Evolutionary conservation across 1,140 invertebrate genomes (phyloP), one percentile per base, ranked within the genome.

Genomic region (Hycleus cichorii): DNA sequence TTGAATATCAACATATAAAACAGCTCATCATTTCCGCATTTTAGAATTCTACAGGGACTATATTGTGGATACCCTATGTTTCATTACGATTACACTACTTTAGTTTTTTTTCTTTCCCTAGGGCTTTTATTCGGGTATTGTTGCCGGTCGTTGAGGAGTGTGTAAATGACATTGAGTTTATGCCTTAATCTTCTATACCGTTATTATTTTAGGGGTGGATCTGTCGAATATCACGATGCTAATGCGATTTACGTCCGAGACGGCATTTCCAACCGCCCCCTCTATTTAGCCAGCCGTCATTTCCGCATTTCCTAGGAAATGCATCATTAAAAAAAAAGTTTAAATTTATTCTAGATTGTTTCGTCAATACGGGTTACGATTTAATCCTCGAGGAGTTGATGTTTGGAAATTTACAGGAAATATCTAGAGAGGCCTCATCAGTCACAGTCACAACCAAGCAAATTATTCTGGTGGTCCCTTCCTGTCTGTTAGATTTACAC

Each of bases 401-500:
- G 54, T 54, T 32, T 7, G 18, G 59, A 51, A 61, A 58, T 49
- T 57, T 54, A 55, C 38, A 61, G 61, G 57, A 66, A 63, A 56
- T 61, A 58, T 10, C 56, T 50, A 61, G 59, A 64, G 62, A 66
- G 62, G 62, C 56, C 62, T 62, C 64, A 66, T 66, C 64, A 66
- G 64, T 66, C 64, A 66, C 64, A 62, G 64, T 66, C 64, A 64
- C 51, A 62, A 55, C 62, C 32, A 59, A 64, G 64, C 64, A 66
- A 66, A 66, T 66, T 66, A 66, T 66, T 66, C 62, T 62, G 64
- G 64, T 59, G 44, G 60, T 64, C 64, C 64, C 57, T 66, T 66
- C 62, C 64, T 66, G 62, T 57, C 62, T 59, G 53, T 57, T 61
- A 62, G 59, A 66, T 66, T 66, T 66, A 66, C 64, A 66, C 64